phyloP scores from a whole-genome alignment of 2,888 invertebrate species.

The Stramonita haemastoma region DNA sequence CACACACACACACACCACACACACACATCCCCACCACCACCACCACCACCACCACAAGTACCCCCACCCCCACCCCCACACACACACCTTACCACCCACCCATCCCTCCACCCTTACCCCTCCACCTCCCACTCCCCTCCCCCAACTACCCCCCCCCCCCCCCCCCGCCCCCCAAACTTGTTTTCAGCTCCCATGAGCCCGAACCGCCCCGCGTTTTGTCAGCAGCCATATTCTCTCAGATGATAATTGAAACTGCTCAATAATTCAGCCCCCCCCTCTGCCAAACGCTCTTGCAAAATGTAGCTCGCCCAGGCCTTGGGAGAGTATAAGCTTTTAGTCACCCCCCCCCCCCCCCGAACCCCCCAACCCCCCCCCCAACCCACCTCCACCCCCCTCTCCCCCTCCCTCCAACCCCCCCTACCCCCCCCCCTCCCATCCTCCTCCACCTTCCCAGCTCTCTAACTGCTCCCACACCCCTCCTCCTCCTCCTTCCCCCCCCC shows the following conservation, averaged over 20 bases:
- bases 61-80: too few species aligned
- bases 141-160: neutral
- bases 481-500: neutral
- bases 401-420: too few species aligned
- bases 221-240: slow-evolving; percentile 4
- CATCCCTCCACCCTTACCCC: neutral
- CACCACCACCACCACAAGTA: neutral
- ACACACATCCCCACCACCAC: neutral
- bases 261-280: neutral
- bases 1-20: neutral
- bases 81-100: neutral
- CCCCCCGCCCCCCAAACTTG: neutral
- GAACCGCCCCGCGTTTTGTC: neutral
- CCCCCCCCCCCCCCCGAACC: neutral
- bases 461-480: too few species aligned
- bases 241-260: neutral
- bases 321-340: neutral
- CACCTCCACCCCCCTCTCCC: neutral
- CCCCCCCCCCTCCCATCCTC: neutral
- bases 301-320: neutral
- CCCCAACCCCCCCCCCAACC: neutral
- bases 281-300: neutral
- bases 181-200: too few species aligned
- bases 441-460: too few species aligned
- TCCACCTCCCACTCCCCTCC: neutral